Evolutionary conservation across 2,797 vertebrate genomes (phyloP), one percentile per base, ranked within the genome.

Genomic region (Thunnus albacares): DNA sequence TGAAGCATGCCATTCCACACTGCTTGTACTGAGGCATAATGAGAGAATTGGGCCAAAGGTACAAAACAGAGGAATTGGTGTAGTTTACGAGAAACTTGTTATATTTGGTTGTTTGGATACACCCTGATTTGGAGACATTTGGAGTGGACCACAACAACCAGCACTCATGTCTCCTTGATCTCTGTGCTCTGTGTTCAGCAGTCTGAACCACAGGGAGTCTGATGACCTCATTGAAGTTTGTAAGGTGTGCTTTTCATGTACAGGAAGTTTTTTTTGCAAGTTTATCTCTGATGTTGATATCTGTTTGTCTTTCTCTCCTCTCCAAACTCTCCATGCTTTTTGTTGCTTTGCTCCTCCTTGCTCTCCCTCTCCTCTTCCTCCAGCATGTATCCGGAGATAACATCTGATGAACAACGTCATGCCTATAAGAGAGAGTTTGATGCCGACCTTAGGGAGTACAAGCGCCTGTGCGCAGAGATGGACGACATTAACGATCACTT

Each of bases 351-450:
- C 7, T 20, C 30, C 15, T 49, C 43, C 35, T 35, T 43, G 41
- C 41, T 38, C 22, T 53, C 18, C 30, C 14, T 3, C 4, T 28
- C 57, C 13, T 70, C 57, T 33, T 65, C 56, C 38, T 52, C 41
- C 89, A 97, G 97, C n/a, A 35, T 89, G 1, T 98, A 97, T 87
- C 97, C 97, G 0, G 94, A 93, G 5, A 96, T 98, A 77, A 85
- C 71, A 0, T 95, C 95, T 0, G 96, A 96, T 10, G 8, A 55
- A 1, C 82, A 94, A 63, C 94, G 97, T 0, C 96, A 97, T 2
- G 89, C 92, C 0, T 97, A 98, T 53, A 97, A 97, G 89, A 90
- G 92, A 64, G 96, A 97, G 90, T 98, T 98, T 4, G 97, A 97
- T 45, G 75, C 87, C 0, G 96, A 97, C 75, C 95, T 98, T 2